These are phyloP conservation scores for Amblyjoppa proteus DNA, from an alignment of 2,888 invertebrate species.

Conservation along the genomic window DNA sequence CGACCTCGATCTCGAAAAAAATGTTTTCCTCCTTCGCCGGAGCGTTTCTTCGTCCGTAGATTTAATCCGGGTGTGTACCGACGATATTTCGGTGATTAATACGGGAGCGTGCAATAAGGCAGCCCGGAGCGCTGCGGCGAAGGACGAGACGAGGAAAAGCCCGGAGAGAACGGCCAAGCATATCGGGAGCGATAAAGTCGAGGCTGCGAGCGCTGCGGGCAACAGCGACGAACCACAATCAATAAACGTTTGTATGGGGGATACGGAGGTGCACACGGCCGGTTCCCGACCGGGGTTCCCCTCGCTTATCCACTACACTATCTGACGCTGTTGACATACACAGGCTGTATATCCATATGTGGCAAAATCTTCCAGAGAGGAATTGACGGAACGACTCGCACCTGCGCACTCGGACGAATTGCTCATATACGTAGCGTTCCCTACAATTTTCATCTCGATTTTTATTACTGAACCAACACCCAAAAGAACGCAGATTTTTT, in stretches of 20 bases:
- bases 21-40: background rate
- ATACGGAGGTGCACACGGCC: conserved; percentile 70
- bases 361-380: background rate
- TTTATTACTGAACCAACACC: no score
- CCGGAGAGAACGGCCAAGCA: conserved; percentile 60
- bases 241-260: conserved; percentile 81
- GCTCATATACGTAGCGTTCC: conserved; percentile 68
- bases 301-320: conserved; percentile 17
- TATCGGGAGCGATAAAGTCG: conserved; percentile 44
- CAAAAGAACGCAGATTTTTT: no score
- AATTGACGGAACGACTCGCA: conserved; percentile 42
- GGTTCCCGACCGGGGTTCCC: conserved; percentile 72
- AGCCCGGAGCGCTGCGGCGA: background rate
- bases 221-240: conserved; percentile 78
- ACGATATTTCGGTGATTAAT: background rate
- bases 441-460: conserved; percentile 49
- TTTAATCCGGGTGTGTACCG: background rate
- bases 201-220: conserved; percentile 49
- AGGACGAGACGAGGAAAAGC: background rate
- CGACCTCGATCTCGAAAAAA: conserved; percentile 7
- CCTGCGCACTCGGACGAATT: no score
- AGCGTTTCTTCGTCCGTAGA: background rate
- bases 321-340: background rate
- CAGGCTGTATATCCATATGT: background rate
- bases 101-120: background rate